These are phyloP conservation scores for Rhinopomastus cyanomelas DNA, from an alignment of 2,113 vertebrate species.

Conservation along the genomic window DNA sequence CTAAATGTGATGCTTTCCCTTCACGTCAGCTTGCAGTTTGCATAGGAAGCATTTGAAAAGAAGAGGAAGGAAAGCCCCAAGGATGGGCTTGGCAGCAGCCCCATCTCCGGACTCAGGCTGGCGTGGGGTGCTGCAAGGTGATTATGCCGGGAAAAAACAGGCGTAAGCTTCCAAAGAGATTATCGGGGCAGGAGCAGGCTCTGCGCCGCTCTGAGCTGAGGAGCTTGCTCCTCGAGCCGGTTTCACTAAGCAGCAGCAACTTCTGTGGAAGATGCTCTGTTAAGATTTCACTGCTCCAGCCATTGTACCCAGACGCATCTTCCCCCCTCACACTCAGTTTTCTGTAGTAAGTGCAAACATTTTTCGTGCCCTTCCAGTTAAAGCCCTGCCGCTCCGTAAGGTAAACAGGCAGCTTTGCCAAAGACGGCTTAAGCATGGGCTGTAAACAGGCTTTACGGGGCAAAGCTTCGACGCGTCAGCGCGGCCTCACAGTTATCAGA, in stretches of 20 bases:
- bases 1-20: background rate
- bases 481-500: background rate
- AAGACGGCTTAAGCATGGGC: background rate
- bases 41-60: background rate
- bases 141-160: background rate
- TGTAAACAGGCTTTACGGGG: background rate
- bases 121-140: background rate
- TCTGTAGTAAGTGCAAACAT: background rate
- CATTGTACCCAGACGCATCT: background rate
- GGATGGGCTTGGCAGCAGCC: background rate
- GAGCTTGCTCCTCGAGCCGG: background rate
- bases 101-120: background rate
- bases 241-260: background rate
- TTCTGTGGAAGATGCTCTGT: background rate
- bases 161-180: background rate
- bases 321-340: background rate
- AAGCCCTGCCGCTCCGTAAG: background rate
- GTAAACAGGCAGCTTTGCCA: background rate
- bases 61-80: fast-evolving
- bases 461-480: background rate
- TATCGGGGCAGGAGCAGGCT: background rate
- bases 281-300: background rate
- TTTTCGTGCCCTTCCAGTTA: background rate
- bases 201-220: background rate
- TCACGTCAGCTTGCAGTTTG: background rate